Evolutionary conservation across 2,888 invertebrate species (phyloP), one percentile per base, ranked within the genome.

Genomic region (Bimastos eiseni): DNA sequence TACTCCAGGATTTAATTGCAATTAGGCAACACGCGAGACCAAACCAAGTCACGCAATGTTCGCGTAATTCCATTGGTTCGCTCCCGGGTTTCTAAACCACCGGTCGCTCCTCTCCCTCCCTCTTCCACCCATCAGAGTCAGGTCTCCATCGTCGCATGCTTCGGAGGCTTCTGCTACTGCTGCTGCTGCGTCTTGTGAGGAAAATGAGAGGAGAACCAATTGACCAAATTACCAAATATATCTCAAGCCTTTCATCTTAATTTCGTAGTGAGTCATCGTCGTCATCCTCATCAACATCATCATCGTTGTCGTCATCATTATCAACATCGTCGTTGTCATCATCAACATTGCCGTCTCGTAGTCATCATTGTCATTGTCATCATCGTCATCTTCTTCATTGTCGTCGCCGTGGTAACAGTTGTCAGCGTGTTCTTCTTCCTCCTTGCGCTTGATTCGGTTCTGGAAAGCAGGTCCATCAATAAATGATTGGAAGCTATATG

Each of bases 11-110:
- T 70, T 70, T 70, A 70, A n/a, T 70, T n/a, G 70, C 70, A 70
- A 70, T 70, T n/a, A 70, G 70, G 70, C 30, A 30, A 70, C 15
- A 70, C 11, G n/a, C 70, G n/a, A 8, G 11, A 70, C 0, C 70
- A 30, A 70, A 70, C 30, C 70, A 70, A 70, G 70, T 70, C 70
- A 70, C 70, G 70, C 70, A n/a, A n/a, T 8, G 11, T 70, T 70
- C 70, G 70, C n/a, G 2, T n/a, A 70, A 70, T 70, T 70, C 70
- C 70, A n/a, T 70, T 49, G 49, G 3, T 11, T n/a, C 70, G 70
- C 70, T n/a, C n/a, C 70, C 70, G 70, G n/a, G 70, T 70, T 70
- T 70, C 70, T n/a, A 70, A 70, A 70, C 70, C 70, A 70, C 70
- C 70, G n/a, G 11, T n/a, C 17, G 70, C 70, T 4, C 70, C 8